A percentile compares a stretch with the other conserved stretches of the same genome.
Evolutionary conservation across 2,888 invertebrate genomes (phyloP).

Genomic region (Osmoderma eremita): DNA sequence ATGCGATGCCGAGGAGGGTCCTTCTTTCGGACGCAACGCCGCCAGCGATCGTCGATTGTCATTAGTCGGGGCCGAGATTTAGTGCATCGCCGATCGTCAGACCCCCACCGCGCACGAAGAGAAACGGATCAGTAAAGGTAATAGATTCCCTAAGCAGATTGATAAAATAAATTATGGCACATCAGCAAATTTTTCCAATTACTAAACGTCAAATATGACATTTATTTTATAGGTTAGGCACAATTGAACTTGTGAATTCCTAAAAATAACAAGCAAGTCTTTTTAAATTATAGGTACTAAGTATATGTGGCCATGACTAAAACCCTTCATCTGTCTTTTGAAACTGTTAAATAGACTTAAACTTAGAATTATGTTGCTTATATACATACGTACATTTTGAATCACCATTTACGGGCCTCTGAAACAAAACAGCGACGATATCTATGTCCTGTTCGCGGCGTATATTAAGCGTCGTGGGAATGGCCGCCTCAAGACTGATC

Average conservation of each 20-base stretch:
- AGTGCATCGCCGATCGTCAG: background rate
- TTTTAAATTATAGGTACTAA: background rate
- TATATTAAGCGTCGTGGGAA: conserved; percentile 53
- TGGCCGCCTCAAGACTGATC: conserved; percentile 46
- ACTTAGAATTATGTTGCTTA: background rate
- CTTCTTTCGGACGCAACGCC: background rate
- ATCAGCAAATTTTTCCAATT: no score
- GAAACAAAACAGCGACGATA: conserved; percentile 39
- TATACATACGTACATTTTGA: background rate
- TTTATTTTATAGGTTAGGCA: no score
- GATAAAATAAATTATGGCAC: no score
- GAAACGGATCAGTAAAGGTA: background rate
- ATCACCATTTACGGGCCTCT: conserved; percentile 35
- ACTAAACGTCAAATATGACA: no score
- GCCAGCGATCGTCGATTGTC: conserved; percentile 7
- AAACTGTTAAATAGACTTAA: background rate
- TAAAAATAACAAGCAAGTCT: no score
- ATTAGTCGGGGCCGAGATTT: background rate
- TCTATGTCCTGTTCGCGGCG: conserved; percentile 43
- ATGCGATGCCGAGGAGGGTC: background rate
- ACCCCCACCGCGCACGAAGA: background rate
- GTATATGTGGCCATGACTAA: background rate
- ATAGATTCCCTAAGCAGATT: no score
- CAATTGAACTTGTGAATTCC: no score
- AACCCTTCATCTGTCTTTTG: no score